Percentiles rank a stretch among this genome's conserved stretches.
Conservation (phyloP, 2,888 invertebrate species). For the Cataglyphis albicans region DNA sequence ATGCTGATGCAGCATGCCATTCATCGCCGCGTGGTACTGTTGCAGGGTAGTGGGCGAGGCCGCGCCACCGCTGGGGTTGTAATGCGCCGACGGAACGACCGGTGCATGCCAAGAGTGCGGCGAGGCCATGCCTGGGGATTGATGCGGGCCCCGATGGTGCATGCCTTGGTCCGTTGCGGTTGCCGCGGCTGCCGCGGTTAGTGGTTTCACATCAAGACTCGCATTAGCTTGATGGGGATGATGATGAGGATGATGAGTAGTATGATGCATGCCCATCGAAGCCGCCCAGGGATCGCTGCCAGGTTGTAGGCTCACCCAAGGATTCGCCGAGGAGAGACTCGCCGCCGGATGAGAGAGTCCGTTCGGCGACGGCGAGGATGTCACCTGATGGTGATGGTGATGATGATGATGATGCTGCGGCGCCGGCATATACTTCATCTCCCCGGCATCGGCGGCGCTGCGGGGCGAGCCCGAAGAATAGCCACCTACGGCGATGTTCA, state of each 20-base stretch:
- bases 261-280: conserved; percentile 89
- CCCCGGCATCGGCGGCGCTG: conserved; percentile 94
- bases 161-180: conserved; percentile 86
- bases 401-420: conserved; percentile 95
- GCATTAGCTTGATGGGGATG: conserved; percentile 90
- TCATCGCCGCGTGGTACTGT: conserved; percentile 91
- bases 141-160: conserved; percentile 86
- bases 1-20: conserved; percentile 91
- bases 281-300: conserved; percentile 93
- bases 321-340: conserved; percentile 89
- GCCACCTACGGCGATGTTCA: conserved; percentile 91
- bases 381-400: conserved; percentile 90
- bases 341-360: conserved; percentile 88
- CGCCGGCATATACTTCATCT: conserved; percentile 97
- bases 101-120: conserved; percentile 97
- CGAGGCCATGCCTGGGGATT: conserved; percentile 88
- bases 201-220: conserved; percentile 91
- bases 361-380: conserved; percentile 90
- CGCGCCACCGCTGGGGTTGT: conserved; percentile 91
- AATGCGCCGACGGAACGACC: conserved; percentile 93
- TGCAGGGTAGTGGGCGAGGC: conserved; percentile 90
- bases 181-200: conserved; percentile 88
- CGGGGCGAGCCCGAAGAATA: conserved; percentile 94
- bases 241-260: conserved; percentile 90
- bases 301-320: conserved; percentile 94